Evolutionary conservation across 2,888 invertebrate species (phyloP).

Genomic region (Cataglyphis livida): DNA sequence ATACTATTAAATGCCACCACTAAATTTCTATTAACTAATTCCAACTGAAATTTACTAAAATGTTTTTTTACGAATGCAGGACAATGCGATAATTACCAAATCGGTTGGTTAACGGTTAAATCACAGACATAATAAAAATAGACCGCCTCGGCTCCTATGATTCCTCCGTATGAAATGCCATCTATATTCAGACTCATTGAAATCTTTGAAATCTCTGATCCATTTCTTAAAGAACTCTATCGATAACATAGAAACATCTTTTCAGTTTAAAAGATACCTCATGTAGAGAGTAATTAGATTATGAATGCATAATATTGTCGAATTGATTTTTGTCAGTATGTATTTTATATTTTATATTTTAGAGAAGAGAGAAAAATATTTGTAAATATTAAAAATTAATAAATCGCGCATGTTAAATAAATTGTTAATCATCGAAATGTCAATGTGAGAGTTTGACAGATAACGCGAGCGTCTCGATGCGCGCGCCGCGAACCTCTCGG

Average conservation of each 20-base stretch:
- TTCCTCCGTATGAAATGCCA: background rate
- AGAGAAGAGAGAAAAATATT: background rate
- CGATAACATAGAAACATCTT: background rate
- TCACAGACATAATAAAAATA: background rate
- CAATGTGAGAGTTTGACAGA: background rate
- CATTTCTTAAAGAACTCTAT: too few relatives aligned
- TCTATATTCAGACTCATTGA: background rate
- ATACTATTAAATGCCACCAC: background rate
- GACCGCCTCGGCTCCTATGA: background rate
- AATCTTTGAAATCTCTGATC: background rate
- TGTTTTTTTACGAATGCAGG: background rate
- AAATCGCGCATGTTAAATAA: background rate
- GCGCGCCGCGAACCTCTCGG: conserved; percentile 64
- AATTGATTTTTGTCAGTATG: background rate
- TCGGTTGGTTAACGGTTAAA: background rate
- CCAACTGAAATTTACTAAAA: background rate
- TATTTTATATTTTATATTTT: background rate
- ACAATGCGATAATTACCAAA: too few relatives aligned
- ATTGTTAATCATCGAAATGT: background rate
- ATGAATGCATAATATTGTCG: background rate
- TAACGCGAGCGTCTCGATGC: conserved; percentile 3
- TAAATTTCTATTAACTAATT: background rate
- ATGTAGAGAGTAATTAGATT: background rate
- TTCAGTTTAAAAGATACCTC: background rate
- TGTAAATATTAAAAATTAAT: background rate